These are phyloP conservation scores for Megamerina dolium DNA, from an alignment of 2,888 invertebrate genomes.

Conservation along the genomic window DNA sequence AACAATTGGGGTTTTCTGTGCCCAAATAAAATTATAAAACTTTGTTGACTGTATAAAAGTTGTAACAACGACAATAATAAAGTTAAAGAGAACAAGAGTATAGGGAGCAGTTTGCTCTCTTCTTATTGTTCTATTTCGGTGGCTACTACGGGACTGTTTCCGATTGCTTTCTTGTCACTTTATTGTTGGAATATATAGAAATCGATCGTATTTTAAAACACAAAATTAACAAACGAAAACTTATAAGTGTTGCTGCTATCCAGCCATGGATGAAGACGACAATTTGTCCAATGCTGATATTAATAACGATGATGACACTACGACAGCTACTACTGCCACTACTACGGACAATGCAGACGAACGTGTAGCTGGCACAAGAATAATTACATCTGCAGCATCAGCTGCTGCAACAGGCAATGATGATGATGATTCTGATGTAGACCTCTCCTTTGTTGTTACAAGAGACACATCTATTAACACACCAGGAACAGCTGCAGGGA, in stretches of 20 bases:
- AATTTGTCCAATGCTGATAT: conserved; percentile 33
- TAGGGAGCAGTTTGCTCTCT: too few relatives aligned
- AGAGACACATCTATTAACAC: conserved; percentile 11
- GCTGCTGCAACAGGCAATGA: conserved; percentile 14
- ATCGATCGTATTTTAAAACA: too few relatives aligned
- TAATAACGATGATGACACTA: conserved; percentile 23
- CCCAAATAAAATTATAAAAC: too few relatives aligned
- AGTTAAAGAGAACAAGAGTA: too few relatives aligned
- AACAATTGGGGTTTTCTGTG: too few relatives aligned
- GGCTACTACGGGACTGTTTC: too few relatives aligned
- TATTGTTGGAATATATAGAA: too few relatives aligned
- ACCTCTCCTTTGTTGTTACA: conserved; percentile 21
- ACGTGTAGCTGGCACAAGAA: background rate
- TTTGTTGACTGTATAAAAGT: too few relatives aligned
- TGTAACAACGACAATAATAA: too few relatives aligned
- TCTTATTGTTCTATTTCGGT: too few relatives aligned
- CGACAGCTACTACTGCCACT: background rate
- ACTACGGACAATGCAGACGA: background rate
- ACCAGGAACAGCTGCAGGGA: too few relatives aligned
- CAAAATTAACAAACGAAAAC: background rate
- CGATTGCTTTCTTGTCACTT: too few relatives aligned
- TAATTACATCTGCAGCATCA: background rate
- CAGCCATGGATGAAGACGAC: conserved; percentile 41
- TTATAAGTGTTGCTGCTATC: background rate
- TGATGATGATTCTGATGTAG: conserved; percentile 24